Percentiles rank a stretch among this genome's conserved stretches.
phyloP scores from a whole-genome alignment of 37 sponge, comb jelly and placozoan species.

The Mnemiopsis leidyi region DNA sequence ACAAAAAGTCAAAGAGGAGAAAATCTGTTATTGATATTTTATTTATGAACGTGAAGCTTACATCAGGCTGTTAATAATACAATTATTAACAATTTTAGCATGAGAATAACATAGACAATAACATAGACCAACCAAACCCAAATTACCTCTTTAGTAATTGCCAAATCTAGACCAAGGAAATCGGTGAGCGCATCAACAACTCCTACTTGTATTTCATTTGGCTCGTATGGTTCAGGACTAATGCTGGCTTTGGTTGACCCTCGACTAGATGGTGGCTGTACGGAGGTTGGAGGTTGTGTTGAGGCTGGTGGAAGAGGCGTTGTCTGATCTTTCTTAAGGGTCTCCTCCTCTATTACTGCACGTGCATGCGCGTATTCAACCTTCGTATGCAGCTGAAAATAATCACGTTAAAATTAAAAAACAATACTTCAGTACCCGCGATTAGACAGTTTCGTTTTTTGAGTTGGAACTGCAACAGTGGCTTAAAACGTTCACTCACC shows the following conservation, averaged over 20 bases:
- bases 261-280: background rate
- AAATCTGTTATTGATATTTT: no score
- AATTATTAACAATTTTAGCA: no score
- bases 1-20: no score
- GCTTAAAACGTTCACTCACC: no score
- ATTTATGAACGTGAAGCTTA: no score
- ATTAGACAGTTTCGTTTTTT: background rate
- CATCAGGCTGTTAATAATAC: no score
- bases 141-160: slow-evolving; percentile 13
- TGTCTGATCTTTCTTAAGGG: background rate
- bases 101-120: no score
- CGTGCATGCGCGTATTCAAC: slow-evolving; percentile 44
- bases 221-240: background rate
- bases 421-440: background rate
- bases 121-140: no score
- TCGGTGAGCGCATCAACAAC: background rate
- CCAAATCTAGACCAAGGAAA: slow-evolving; percentile 27
- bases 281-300: background rate
- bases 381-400: slow-evolving; percentile 41
- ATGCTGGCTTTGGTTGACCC: background rate
- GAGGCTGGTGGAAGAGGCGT: background rate
- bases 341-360: slow-evolving; percentile 19
- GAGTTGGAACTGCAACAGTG: no score
- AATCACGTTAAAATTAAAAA: background rate
- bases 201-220: background rate